Conservation (phyloP, 2,113 vertebrate genomes). For the Tylochromis polylepis region DNA sequence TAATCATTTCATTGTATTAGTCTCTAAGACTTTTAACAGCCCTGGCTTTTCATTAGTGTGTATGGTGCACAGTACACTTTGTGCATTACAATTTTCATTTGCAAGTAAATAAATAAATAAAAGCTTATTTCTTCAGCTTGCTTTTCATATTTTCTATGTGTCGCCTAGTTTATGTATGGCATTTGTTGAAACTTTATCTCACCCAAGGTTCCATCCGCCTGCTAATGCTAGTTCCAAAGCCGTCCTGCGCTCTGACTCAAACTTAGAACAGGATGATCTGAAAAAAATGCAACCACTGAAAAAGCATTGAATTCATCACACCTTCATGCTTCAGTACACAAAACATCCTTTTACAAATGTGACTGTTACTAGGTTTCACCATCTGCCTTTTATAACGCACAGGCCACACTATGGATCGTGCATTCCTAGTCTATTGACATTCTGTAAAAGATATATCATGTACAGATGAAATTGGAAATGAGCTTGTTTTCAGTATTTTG, state of each 20-base stretch:
- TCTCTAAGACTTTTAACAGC: constrained; percentile 45
- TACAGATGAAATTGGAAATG: background rate
- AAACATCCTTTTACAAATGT: background rate
- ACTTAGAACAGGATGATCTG: background rate
- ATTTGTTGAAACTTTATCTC: background rate
- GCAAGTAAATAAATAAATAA: background rate
- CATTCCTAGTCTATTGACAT: background rate
- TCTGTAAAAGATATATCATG: background rate
- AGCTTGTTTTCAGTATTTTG: background rate
- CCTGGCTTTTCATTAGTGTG: background rate
- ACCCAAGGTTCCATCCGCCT: background rate
- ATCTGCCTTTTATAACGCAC: background rate
- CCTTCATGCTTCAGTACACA: background rate
- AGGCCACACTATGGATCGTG: background rate
- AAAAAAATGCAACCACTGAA: background rate
- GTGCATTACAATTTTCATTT: background rate
- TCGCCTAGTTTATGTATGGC: background rate
- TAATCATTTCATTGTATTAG: constrained; percentile 77
- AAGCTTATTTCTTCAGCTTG: background rate
- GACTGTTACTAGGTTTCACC: background rate
- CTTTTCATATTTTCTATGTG: background rate
- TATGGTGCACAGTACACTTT: background rate
- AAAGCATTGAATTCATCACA: background rate
- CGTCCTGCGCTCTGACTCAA: background rate
- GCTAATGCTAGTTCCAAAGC: background rate